Conservation (phyloP, 2,113 vertebrate species). For the Lanius collurio region DNA sequence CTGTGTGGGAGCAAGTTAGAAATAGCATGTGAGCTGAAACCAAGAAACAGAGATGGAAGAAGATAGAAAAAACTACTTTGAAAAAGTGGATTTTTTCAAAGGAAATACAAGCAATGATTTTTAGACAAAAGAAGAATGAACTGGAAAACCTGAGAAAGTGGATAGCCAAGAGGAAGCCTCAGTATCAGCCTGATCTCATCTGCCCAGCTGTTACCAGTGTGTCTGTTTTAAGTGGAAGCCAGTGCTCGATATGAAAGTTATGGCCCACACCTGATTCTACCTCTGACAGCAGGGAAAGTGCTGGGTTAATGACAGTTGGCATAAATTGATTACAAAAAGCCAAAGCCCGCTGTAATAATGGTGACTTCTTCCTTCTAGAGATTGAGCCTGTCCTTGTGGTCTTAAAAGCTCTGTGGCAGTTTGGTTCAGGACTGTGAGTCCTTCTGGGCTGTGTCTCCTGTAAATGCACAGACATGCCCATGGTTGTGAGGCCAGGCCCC, state of each 20-base stretch:
- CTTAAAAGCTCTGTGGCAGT: not conserved
- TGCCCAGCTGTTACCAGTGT: not conserved
- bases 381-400: not conserved
- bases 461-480: not conserved
- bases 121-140: not conserved
- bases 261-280: not conserved
- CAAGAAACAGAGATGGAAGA: not conserved
- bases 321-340: not conserved
- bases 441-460: not conserved
- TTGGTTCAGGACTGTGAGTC: not conserved
- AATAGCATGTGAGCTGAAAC: not conserved
- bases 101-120: not conserved
- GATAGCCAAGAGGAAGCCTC: not conserved
- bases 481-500: not conserved
- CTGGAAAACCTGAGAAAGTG: not conserved
- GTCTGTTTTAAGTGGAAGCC: not conserved
- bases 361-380: not conserved
- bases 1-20: not conserved
- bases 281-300: not conserved
- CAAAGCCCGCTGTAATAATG: not conserved
- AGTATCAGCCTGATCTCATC: not conserved
- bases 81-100: not conserved
- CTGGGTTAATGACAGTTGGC: not conserved
- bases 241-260: rapidly evolving
- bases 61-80: not conserved